These are phyloP conservation scores for Platysteira castanea DNA, from an alignment of 2,113 vertebrate genomes.

Conservation along the genomic window DNA sequence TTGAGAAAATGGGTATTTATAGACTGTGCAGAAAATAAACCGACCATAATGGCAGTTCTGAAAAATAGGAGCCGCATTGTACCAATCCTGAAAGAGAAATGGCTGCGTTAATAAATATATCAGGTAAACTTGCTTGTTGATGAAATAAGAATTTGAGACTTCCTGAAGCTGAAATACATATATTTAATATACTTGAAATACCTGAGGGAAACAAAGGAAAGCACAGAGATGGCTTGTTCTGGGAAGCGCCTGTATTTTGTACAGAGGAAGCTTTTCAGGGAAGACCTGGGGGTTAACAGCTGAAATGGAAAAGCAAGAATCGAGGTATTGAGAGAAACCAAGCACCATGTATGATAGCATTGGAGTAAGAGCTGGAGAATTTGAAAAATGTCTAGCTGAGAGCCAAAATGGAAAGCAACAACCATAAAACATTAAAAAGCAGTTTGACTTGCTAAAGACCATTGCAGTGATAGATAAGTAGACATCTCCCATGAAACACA, in stretches of 20 bases:
- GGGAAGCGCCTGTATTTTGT: not conserved
- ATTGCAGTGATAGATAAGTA: conserved; percentile 16
- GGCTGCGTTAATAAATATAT: not conserved
- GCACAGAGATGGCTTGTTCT: not conserved
- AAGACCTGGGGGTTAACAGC: not conserved
- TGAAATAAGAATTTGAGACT: not conserved
- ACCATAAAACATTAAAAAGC: conserved; percentile 32
- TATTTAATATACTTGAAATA: not conserved
- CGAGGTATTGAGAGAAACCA: not conserved
- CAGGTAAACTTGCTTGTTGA: not conserved
- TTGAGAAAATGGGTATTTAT: not conserved
- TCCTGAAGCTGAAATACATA: not conserved
- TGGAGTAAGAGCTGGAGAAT: conserved; percentile 45
- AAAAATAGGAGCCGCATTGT: not conserved
- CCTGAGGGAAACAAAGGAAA: not conserved
- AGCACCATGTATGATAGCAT: not conserved
- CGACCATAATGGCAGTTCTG: not conserved
- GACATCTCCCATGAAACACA: not conserved
- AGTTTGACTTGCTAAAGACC: conserved; percentile 27
- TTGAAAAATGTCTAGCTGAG: conserved; percentile 43
- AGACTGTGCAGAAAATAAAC: not conserved
- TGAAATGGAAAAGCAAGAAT: conserved; percentile 12
- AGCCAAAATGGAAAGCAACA: conserved; percentile 41
- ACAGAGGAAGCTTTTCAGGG: not conserved
- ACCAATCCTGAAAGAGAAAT: not conserved